Evolutionary conservation across 1,140 invertebrate species (phyloP).

Genomic region (Trichonephila clavipes): DNA sequence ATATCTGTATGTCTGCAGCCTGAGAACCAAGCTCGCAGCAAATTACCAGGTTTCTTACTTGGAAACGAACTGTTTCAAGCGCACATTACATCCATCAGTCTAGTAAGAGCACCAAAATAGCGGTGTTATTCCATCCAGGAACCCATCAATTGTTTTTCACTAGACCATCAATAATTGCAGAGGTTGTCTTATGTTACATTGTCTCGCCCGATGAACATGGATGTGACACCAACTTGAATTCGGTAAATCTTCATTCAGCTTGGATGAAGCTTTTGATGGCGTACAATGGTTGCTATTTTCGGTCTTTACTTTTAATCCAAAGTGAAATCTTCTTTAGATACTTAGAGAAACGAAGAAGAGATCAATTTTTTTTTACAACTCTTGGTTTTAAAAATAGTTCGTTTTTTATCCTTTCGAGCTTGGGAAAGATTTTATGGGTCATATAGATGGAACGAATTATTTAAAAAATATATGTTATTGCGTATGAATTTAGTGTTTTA

Average conservation of each 20-base stretch:
- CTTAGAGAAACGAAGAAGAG: background rate
- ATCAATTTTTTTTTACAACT: background rate
- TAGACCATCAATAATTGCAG: background rate
- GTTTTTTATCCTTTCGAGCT: background rate
- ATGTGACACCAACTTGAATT: background rate
- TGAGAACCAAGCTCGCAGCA: no score
- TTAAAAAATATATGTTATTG: no score
- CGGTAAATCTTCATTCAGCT: background rate
- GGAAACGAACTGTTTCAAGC: no score
- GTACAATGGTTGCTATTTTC: background rate
- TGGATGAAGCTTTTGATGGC: background rate
- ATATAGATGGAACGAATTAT: background rate
- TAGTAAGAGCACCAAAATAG: background rate
- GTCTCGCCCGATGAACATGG: background rate
- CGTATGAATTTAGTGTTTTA: no score
- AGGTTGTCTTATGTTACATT: background rate
- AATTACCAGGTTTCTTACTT: no score
- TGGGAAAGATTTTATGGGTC: background rate
- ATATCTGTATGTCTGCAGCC: no score
- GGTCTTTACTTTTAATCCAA: background rate
- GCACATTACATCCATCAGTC: background rate
- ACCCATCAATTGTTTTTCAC: conserved; percentile 1
- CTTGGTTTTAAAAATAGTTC: background rate
- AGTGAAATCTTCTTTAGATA: background rate
- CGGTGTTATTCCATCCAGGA: background rate